Evolutionary conservation across 2,113 vertebrate genomes (phyloP).

Genomic region (Azemiops feae): DNA sequence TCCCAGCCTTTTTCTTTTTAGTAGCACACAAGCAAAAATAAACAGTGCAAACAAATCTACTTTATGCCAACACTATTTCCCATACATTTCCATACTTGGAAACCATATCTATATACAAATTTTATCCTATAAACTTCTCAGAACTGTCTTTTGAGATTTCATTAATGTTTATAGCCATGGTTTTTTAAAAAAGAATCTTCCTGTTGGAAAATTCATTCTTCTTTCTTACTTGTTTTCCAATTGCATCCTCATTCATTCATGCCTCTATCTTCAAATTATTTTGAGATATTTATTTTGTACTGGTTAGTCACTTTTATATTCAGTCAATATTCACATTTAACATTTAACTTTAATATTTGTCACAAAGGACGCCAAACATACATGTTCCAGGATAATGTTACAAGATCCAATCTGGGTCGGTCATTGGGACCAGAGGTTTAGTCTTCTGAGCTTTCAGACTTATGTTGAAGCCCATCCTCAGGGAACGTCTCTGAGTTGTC

Average conservation of each 20-base stretch:
- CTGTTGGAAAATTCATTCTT: not conserved
- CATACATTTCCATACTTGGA: not conserved
- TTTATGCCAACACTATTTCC: not conserved
- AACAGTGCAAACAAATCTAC: not conserved
- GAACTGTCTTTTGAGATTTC: not conserved
- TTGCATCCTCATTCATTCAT: not conserved
- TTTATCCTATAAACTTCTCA: not conserved
- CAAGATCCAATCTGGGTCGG: not conserved
- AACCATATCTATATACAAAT: not conserved
- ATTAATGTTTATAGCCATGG: not conserved
- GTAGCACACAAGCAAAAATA: not conserved
- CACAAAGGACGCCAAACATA: not conserved
- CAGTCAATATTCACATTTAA: not conserved
- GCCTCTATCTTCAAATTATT: not conserved
- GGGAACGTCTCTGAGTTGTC: too few relatives aligned
- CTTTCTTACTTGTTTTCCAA: not conserved
- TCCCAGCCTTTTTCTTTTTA: not conserved
- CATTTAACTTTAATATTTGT: not conserved
- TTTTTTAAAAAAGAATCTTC: not conserved
- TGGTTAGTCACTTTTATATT: not conserved
- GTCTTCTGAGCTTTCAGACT: not conserved
- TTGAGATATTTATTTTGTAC: not conserved
- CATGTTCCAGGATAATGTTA: not conserved
- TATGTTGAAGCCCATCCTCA: too few relatives aligned
- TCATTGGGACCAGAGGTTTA: not conserved